A percentile compares a stretch with the other conserved stretches of the same genome.
Evolutionary conservation across 2,797 vertebrate species (phyloP).

Genomic region (Glyptemys insculpta): DNA sequence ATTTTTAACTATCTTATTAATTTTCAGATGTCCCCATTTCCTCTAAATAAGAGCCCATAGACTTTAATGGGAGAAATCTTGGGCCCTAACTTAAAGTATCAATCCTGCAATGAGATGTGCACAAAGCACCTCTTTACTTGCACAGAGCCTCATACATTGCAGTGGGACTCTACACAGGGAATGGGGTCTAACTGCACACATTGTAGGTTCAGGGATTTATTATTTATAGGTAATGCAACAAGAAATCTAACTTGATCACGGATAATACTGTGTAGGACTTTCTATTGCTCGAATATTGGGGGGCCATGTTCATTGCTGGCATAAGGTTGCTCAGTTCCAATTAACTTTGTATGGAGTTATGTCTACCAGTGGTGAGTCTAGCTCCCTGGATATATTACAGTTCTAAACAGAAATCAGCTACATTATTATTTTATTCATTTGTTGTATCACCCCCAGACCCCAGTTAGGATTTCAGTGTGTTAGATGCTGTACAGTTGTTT

Average conservation of each 20-base stretch:
- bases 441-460: background rate
- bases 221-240: background rate
- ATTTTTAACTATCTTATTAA: background rate
- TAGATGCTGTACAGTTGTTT: background rate
- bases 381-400: background rate
- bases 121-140: accelerated
- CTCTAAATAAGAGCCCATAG: background rate
- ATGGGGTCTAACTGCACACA: background rate
- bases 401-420: background rate
- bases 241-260: background rate
- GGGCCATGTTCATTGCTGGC: accelerated
- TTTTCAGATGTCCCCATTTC: background rate
- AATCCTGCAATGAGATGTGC: background rate
- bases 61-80: background rate
- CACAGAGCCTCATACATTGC: background rate
- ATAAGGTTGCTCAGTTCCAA: accelerated
- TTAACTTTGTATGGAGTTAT: background rate
- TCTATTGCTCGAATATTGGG: accelerated
- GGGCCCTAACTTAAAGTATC: background rate
- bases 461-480: background rate
- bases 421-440: background rate
- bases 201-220: background rate
- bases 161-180: background rate
- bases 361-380: background rate
- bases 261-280: background rate